Base-by-base conservation (phyloP, 2,113 vertebrate genomes). In the Gnathonemus longibarbis region DNA sequence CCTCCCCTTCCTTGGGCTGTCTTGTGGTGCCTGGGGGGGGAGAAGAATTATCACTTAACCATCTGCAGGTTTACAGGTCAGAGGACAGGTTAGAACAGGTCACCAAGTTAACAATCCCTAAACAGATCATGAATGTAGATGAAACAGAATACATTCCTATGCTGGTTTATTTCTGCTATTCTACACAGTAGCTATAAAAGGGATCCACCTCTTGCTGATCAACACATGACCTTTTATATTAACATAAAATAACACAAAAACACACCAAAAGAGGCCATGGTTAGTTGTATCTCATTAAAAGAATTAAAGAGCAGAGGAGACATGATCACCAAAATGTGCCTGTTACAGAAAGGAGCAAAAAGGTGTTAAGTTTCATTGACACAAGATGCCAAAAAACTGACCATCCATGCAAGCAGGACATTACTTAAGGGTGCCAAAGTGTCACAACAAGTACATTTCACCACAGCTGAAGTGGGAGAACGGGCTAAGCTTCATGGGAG, bases 1-100 rank as follows among this genome's bases (percentile, higher is more conserved):
- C 98, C 95, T 99, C 98, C 24, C 98, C 98, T 94, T 99, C 98
- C 95, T 98, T 99, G 95, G 99, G 98, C 95, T 98, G 98, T 95
- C 98, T 97, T 94, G 98, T 99, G 89, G 98, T 99, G 96, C 98
- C 98, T 99, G 90, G 91, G 94, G 87, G 93, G 84, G 91, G 92
- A 92, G 90, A 89, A 91, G 91, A 93, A 89, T 83, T 8, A 50
- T 13, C 48, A n/a, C n/a, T 45, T 11, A 66, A 11, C 42, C n/a
- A 5, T 39, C 39, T 42, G 10, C 39, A 21, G 53, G 13, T 17
- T 21, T 19, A 74, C n/a, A 35, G 9, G 9, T 27, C 3, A 74
- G 66, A 74, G n/a, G 66, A 27, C 10, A 74, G 66, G 11, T 74
- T 4, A 56, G 27, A 35, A 8, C 27, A 42, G 77, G 77, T 83